Base-by-base conservation (phyloP, 2,797 vertebrate species). In the Hozukius guyotensis region DNA sequence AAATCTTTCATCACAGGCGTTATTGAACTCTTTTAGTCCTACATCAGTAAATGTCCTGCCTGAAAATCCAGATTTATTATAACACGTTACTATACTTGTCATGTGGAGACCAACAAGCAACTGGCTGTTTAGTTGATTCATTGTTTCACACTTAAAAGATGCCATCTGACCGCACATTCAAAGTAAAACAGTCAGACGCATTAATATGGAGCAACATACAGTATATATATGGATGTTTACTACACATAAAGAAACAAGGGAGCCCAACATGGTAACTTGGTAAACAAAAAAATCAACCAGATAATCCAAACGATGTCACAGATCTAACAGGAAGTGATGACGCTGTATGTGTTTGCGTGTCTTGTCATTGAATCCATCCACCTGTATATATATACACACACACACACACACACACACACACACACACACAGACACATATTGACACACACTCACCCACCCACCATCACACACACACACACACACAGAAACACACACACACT, bases 21-120 rank as follows among this genome's bases (percentile, higher is more conserved):
- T 71, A 57, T 8, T 74, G 42, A 80, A 80, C 75, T n/a, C 53
- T 77, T 77, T 63, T 18, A 61, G 49, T 18, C 67, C 46, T 27
- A 81, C 67, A 85, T 73, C 36, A 64, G 24, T 64, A 38, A 32
- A 63, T 76, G 32, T 83, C 22, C 32, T 61, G 72, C 65, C 77
- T 34, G 63, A 49, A 61, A 79, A 84, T 75, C 53, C 53, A 64
- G 24, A 1, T 68, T 72, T 71, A 72, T 82, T 82, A 72, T 86
- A 81, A 83, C 49, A 69, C 55, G 65, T 77, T 75, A 79, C 72
- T 71, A 56, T 42, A 38, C 16, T 74, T 10, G 32, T 78, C 76
- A 88, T 81, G 81, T 79, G 84, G 78, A 78, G 22, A 67, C 65
- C 79, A 46, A 80, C 42, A 53, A 83, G 73, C 32, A 18, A 52